Base-by-base conservation (phyloP, 2,113 vertebrate genomes). In the Grammomys dolichurus region DNA sequence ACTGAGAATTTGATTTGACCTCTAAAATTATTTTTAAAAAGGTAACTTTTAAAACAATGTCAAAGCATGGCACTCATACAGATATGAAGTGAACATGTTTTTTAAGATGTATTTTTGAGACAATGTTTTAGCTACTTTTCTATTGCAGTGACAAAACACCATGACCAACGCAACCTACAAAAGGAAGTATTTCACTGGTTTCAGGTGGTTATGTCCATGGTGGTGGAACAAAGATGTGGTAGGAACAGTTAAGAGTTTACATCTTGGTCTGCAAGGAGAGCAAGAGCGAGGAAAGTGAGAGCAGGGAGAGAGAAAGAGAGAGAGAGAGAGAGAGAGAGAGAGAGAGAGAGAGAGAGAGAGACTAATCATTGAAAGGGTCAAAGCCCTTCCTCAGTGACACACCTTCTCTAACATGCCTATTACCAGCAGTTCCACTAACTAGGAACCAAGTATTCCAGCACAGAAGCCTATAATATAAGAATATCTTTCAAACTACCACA, bases 1-100 rank as follows among this genome's bases (percentile, higher is more conserved):
- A 6, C 60, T 16, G 10, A 33, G 73, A 54, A 75, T 36, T 94
- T 63, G 10, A 26, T 85, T 89, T 76, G 26, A 46, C 26, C 24
- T 89, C 48, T 75, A 73, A 80, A 86, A 43, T 2, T 0, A 80
- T 58, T 73, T 58, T 73, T 11, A 51, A 89, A 73, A 78, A 85
- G 14, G 20, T 78, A 43, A 46, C 91, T 94, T 90, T 92, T 36
- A n/a, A 82, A 90, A 85, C 46, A 80, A 24, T 36, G 26, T 86
- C 48, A 81, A 87, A 86, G 86, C 24, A 58, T 86, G 40, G 54
- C 4, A 19, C 24, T 91, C 43, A 91, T 40, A 88, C 1, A 78
- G 7, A 73, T 72, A 85, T 67, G 70, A 58, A 82, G 40, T 46
- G 33, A 95, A 43, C 46, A 89, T 60, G 5, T 60, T 40, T 43